phyloP scores from a whole-genome alignment of 2,113 vertebrate genomes.

The Hippocampus mohnikei region DNA sequence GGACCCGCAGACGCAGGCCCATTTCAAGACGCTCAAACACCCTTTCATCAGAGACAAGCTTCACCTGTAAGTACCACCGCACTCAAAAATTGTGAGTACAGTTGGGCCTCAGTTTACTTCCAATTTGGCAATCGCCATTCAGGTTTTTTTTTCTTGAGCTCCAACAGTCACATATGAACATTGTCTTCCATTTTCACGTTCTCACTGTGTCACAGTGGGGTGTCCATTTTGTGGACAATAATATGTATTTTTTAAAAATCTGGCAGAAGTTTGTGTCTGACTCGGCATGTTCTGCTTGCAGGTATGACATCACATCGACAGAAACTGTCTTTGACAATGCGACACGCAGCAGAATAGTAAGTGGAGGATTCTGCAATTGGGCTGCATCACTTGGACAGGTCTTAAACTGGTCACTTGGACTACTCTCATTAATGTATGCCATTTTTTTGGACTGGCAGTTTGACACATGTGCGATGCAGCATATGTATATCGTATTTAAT shows the following conservation, averaged over 20 bases:
- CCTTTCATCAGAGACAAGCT: slow-evolving; percentile 93
- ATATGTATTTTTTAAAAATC: background rate
- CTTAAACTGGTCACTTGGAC: no score
- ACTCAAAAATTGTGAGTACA: background rate
- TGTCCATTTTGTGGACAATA: background rate
- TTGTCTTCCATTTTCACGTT: no score
- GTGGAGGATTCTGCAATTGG: slow-evolving; percentile 47
- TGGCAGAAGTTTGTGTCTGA: background rate
- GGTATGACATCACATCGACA: slow-evolving; percentile 89
- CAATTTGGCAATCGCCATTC: no score
- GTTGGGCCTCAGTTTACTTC: no score
- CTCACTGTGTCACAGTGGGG: no score
- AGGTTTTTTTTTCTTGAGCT: no score
- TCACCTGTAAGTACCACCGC: slow-evolving; percentile 83
- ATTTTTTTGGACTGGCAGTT: no score
- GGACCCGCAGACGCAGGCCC: slow-evolving; percentile 41
- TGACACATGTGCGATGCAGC: no score
- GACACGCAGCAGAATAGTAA: slow-evolving; percentile 93
- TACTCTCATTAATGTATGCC: no score
- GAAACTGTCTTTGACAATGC: slow-evolving; percentile 90
- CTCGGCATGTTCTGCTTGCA: slow-evolving; percentile 46
- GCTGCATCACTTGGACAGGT: no score
- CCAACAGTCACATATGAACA: no score
- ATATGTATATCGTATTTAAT: no score
- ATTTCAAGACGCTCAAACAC: slow-evolving; percentile 84